Percentiles rank a stretch among this genome's conserved stretches.
phyloP scores from a whole-genome alignment of 2,113 vertebrate species.

The Pycnonotus jocosus region DNA sequence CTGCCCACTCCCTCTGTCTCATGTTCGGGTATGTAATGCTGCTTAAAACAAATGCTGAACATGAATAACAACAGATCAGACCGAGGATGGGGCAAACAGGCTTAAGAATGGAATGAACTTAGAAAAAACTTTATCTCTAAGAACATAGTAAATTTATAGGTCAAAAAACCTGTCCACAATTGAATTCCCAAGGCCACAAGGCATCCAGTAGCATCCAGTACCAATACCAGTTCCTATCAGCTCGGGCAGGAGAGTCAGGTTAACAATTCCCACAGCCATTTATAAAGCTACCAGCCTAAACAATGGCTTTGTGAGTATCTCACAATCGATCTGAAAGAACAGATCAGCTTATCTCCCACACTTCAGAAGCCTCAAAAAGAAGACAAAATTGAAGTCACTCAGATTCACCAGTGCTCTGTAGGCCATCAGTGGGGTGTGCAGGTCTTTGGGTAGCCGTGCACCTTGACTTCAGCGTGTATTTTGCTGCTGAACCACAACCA shows the following conservation, averaged over 20 bases:
- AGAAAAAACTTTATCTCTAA: neutral
- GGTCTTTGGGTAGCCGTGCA: neutral
- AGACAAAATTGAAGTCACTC: neutral
- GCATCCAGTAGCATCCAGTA: neutral
- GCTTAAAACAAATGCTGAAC: neutral
- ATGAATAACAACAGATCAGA: neutral
- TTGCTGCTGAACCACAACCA: neutral
- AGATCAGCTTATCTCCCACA: neutral
- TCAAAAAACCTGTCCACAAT: neutral
- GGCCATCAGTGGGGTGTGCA: neutral
- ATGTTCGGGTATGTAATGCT: fast-evolving
- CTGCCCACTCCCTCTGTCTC: neutral
- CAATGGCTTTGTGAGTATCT: neutral
- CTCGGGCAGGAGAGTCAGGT: neutral
- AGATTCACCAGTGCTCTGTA: neutral
- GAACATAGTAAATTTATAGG: neutral
- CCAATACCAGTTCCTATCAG: neutral
- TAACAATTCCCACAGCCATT: neutral
- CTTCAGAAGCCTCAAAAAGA: neutral
- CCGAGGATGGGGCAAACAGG: neutral
- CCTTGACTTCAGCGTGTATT: neutral
- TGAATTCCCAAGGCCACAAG: neutral
- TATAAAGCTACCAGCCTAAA: neutral
- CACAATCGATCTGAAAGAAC: neutral
- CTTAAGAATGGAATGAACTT: neutral